Conservation (phyloP, 30 jellyfish, hydroid and myxozoan species). For the Hydractinia symbiolongicarpus region DNA sequence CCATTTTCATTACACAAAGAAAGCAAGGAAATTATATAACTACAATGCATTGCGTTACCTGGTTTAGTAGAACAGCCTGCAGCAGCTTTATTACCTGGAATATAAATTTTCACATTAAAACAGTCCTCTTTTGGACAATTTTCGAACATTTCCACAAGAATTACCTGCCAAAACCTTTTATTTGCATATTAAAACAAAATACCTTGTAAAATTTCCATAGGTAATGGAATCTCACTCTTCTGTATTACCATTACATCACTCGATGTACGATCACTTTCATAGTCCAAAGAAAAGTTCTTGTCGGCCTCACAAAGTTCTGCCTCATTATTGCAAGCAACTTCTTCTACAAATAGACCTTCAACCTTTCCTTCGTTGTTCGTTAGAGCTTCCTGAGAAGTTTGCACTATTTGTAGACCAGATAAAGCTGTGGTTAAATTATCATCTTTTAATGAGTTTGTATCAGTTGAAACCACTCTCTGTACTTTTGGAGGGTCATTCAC, state of each 20-base stretch:
- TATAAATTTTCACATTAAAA: too few relatives aligned
- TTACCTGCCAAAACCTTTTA: too few relatives aligned
- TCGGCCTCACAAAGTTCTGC: not conserved
- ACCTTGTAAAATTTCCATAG: slow-evolving; percentile 14
- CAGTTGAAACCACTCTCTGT: slow-evolving; percentile 27
- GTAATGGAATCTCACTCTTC: slow-evolving; percentile 5
- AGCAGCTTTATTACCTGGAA: too few relatives aligned
- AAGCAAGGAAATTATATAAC: too few relatives aligned
- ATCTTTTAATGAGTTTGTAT: slow-evolving; percentile 7
- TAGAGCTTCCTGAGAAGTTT: not conserved
- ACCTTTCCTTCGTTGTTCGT: not conserved
- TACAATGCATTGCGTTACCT: too few relatives aligned
- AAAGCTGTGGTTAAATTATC: slow-evolving; percentile 18
- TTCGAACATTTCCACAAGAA: slow-evolving; percentile 25
- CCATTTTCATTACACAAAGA: too few relatives aligned
- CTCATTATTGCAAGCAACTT: not conserved
- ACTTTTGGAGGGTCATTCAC: too few relatives aligned
- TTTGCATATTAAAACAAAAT: not conserved
- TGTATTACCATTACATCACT: slow-evolving; percentile 65
- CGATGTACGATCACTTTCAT: slow-evolving; percentile 22
- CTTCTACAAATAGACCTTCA: not conserved
- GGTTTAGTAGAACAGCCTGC: too few relatives aligned
- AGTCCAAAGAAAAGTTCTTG: not conserved
- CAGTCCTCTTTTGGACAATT: not conserved
- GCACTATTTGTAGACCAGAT: slow-evolving; percentile 33